Evolutionary conservation across 2,888 invertebrate species (phyloP).

Genomic region (Alcis repandata): DNA sequence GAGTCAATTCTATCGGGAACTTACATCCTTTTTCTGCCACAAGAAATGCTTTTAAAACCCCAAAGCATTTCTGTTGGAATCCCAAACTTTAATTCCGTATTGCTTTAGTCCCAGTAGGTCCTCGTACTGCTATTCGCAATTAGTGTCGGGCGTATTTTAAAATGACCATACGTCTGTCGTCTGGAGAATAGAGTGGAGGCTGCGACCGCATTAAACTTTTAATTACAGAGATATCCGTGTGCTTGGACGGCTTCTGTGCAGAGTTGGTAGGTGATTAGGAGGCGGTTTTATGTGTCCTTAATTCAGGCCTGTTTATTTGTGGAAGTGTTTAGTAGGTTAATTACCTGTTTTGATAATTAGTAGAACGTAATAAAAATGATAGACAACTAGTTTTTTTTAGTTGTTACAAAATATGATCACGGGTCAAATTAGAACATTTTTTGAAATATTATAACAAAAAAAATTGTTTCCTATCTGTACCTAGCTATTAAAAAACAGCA

Average conservation of each 20-base stretch:
- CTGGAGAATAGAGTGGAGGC: slow-evolving; percentile 11
- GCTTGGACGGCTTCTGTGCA: slow-evolving; percentile 15
- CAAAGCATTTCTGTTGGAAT: slow-evolving; percentile 1
- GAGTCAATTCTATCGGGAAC: too few relatives aligned
- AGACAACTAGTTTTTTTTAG: too few relatives aligned
- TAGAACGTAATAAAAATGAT: too few relatives aligned
- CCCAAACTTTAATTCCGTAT: slow-evolving; percentile 2
- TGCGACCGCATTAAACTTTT: slow-evolving; percentile 33
- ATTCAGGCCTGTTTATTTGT: too few relatives aligned
- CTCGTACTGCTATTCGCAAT: slow-evolving; percentile 24
- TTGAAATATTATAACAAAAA: too few relatives aligned
- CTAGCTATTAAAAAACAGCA: too few relatives aligned
- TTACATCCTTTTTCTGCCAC: not conserved
- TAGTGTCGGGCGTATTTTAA: slow-evolving; percentile 23
- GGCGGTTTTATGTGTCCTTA: too few relatives aligned
- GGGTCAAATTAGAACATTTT: too few relatives aligned
- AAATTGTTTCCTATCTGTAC: too few relatives aligned
- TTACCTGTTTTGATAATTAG: too few relatives aligned
- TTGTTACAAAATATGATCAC: too few relatives aligned
- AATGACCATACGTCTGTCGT: slow-evolving; percentile 20
- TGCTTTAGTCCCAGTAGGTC: not conserved
- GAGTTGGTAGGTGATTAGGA: slow-evolving; percentile 1
- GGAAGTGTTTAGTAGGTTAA: too few relatives aligned
- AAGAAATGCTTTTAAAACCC: not conserved
- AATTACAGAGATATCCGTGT: slow-evolving; percentile 30